phyloP scores from a whole-genome alignment of 2,113 vertebrate species.

The Toxotes jaculatrix region DNA sequence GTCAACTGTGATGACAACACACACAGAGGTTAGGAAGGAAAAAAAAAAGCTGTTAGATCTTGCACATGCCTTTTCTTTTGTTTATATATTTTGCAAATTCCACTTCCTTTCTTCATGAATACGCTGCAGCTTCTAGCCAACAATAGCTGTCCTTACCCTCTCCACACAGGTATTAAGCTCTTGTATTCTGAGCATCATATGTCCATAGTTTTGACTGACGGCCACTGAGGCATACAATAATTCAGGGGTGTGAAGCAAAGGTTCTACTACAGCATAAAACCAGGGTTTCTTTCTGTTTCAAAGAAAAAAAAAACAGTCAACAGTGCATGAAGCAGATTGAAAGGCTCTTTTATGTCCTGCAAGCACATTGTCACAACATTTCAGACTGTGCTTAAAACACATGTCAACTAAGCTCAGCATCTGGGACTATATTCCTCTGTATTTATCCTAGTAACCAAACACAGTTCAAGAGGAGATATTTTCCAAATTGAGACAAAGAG shows the following conservation, averaged over 20 bases:
- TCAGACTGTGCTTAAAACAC: slow-evolving; percentile 35
- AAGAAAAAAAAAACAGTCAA: slow-evolving; percentile 36
- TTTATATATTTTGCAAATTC: neutral
- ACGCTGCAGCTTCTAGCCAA: neutral
- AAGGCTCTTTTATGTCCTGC: slow-evolving; percentile 34
- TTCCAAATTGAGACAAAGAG: slow-evolving; percentile 61
- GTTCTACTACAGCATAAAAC: slow-evolving; percentile 20
- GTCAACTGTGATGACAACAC: too few species aligned
- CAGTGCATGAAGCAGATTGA: slow-evolving; percentile 30
- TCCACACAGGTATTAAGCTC: slow-evolving; percentile 4
- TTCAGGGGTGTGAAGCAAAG: neutral
- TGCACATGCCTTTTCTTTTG: too few species aligned
- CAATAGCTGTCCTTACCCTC: neutral
- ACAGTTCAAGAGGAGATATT: slow-evolving; percentile 39
- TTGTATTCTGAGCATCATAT: slow-evolving; percentile 26
- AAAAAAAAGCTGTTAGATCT: too few species aligned
- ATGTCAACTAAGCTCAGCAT: slow-evolving; percentile 40
- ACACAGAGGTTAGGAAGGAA: too few species aligned
- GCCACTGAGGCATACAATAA: slow-evolving; percentile 42
- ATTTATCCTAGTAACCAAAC: slow-evolving; percentile 49
- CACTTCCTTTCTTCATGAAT: neutral
- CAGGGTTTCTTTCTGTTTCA: slow-evolving; percentile 19
- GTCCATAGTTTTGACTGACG: slow-evolving; percentile 56
- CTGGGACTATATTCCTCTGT: slow-evolving; percentile 14
- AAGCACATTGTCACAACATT: slow-evolving; percentile 52